phyloP scores from a whole-genome alignment of 2,888 invertebrate species.

The Villa cingulata region DNA sequence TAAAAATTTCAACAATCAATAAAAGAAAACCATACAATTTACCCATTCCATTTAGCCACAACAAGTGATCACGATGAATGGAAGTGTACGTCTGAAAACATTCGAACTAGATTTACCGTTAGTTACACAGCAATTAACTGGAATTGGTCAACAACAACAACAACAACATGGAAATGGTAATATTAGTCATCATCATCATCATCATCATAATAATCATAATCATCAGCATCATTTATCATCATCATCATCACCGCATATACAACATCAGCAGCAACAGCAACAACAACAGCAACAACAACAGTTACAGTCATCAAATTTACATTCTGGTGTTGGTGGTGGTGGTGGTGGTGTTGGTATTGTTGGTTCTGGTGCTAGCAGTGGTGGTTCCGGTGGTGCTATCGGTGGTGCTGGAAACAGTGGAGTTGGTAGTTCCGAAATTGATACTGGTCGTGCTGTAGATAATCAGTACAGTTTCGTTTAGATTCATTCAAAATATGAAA shows the following conservation, averaged over 20 bases:
- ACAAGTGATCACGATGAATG: conserved; percentile 36
- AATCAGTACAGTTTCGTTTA: conserved; percentile 66
- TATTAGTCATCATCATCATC: conserved; percentile 13
- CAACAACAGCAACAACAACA: conserved; percentile 33
- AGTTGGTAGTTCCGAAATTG: conserved; percentile 14
- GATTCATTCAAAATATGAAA: conserved; percentile 34
- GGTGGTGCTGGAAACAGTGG: conserved; percentile 65
- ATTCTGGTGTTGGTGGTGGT: conserved; percentile 23
- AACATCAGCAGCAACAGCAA: conserved; percentile 27
- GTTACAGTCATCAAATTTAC: conserved; percentile 12
- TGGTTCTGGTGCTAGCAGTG: conserved; percentile 22
- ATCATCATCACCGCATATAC: conserved; percentile 11
- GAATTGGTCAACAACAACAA: too few species aligned
- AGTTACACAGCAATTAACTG: conserved; percentile 19
- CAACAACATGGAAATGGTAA: too few species aligned
- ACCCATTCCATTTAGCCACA: too few species aligned
- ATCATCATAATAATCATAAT: conserved; percentile 14
- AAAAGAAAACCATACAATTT: too few species aligned
- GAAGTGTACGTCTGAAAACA: conserved; percentile 37
- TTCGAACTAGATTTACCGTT: conserved; percentile 36
- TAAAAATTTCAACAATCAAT: too few species aligned
- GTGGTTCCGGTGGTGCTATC: conserved; percentile 21
- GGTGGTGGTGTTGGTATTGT: conserved; percentile 22
- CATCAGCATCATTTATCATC: conserved; percentile 17
- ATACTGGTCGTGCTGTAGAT: conserved; percentile 52